These are phyloP conservation scores for Falco concolor DNA, from an alignment of 2,797 vertebrate species.

Conservation along the genomic window DNA sequence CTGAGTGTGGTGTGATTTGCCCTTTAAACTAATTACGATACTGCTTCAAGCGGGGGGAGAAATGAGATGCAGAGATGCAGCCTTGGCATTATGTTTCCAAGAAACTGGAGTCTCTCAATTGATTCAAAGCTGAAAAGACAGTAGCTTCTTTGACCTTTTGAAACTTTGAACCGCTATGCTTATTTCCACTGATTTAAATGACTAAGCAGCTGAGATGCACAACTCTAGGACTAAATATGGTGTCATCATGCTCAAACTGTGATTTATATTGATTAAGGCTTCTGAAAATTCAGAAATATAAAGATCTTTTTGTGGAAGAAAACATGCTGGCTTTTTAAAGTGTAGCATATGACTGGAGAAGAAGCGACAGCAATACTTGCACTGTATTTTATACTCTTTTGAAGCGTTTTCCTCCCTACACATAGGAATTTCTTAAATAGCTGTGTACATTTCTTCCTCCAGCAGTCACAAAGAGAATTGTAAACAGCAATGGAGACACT, in stretches of 20 bases:
- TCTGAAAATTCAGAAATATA: conserved; percentile 30
- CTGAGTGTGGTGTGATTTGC: not conserved
- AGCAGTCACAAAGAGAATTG: not conserved
- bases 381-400: not conserved
- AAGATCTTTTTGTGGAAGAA: conserved; percentile 33
- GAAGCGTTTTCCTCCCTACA: not conserved
- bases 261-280: conserved; percentile 28
- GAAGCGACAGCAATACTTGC: not conserved
- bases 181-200: conserved; percentile 45
- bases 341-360: not conserved
- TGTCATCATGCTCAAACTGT: not conserved
- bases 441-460: not conserved
- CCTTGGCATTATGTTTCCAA: conserved; percentile 48
- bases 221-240: not conserved
- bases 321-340: not conserved
- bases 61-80: conserved; percentile 53
- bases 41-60: conserved; percentile 34
- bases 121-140: conserved; percentile 71
- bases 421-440: not conserved
- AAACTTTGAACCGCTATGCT: conserved; percentile 55
- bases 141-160: conserved; percentile 69
- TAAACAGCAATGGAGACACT: not conserved
- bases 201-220: conserved; percentile 47
- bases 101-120: conserved; percentile 58
- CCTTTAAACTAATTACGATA: conserved; percentile 55